A percentile compares a stretch with the other conserved stretches of the same genome.
Evolutionary conservation across 2,797 vertebrate species (phyloP).

Genomic region (Falco naumanni): DNA sequence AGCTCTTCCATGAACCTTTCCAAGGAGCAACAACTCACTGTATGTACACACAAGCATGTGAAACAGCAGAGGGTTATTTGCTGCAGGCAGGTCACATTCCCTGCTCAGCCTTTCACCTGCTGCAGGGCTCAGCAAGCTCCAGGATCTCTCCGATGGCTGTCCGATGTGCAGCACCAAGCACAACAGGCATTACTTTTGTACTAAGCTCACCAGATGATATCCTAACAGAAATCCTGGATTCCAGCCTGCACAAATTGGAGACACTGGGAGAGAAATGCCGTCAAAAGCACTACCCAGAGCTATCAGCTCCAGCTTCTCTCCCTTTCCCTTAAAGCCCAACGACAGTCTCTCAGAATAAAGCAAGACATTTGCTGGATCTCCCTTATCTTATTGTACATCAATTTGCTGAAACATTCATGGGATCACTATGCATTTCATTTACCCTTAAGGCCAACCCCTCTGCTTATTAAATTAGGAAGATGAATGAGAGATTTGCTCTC

Average conservation of each 20-base stretch:
- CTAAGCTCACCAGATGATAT: background rate
- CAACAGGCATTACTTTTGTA: background rate
- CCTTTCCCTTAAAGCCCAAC: background rate
- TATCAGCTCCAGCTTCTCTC: background rate
- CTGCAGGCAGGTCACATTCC: background rate
- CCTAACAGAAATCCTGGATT: background rate
- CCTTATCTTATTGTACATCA: slow-evolving; percentile 56
- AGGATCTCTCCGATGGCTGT: background rate
- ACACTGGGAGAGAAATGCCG: fast-evolving
- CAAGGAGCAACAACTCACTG: background rate
- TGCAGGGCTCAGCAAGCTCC: background rate
- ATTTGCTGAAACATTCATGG: slow-evolving; percentile 55
- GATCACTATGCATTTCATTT: slow-evolving; percentile 38
- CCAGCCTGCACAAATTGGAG: background rate
- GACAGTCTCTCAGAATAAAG: slow-evolving; percentile 38
- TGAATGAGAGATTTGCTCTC: slow-evolving; percentile 63
- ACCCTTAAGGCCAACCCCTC: slow-evolving; percentile 56
- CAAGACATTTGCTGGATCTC: background rate
- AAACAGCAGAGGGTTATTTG: background rate
- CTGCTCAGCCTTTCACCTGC: background rate
- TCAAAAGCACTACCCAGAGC: background rate
- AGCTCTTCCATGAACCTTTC: background rate
- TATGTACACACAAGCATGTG: fast-evolving
- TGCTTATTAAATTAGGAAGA: slow-evolving; percentile 74
- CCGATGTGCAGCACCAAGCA: background rate